phyloP scores from a whole-genome alignment of 2,113 vertebrate genomes.

The Chaetorhynchus papuensis region DNA sequence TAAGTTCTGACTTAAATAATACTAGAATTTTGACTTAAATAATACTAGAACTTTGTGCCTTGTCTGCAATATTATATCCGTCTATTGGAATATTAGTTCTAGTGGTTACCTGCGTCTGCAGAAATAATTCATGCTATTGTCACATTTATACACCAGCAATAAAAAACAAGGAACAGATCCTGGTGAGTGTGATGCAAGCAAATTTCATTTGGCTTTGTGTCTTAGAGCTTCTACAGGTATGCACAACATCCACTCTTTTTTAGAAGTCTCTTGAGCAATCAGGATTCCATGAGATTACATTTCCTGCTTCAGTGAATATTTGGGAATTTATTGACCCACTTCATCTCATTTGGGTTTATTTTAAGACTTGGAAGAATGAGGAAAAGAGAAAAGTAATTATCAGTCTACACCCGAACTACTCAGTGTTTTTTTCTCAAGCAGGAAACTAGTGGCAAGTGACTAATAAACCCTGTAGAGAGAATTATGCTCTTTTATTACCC shows the following conservation, averaged over 20 bases:
- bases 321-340: background rate
- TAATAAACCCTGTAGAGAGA: background rate
- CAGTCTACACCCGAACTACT: background rate
- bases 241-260: background rate
- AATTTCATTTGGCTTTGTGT: background rate
- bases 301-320: slow-evolving; percentile 30
- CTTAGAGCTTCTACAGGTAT: background rate
- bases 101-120: background rate
- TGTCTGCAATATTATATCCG: background rate
- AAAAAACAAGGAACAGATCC: background rate
- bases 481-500: background rate
- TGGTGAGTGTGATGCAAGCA: background rate
- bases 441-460: background rate
- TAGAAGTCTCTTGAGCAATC: background rate
- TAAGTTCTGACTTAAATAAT: background rate
- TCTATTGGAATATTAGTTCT: background rate
- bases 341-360: background rate
- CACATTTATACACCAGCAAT: background rate
- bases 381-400: background rate
- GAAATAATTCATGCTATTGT: background rate
- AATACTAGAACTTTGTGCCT: background rate
- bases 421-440: background rate
- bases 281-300: slow-evolving; percentile 24
- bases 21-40: too few species aligned
- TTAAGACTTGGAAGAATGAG: background rate